Evolutionary conservation across 2,888 invertebrate species (phyloP), one percentile per base, ranked within the genome.

Genomic region (Pantelozetes paolii): DNA sequence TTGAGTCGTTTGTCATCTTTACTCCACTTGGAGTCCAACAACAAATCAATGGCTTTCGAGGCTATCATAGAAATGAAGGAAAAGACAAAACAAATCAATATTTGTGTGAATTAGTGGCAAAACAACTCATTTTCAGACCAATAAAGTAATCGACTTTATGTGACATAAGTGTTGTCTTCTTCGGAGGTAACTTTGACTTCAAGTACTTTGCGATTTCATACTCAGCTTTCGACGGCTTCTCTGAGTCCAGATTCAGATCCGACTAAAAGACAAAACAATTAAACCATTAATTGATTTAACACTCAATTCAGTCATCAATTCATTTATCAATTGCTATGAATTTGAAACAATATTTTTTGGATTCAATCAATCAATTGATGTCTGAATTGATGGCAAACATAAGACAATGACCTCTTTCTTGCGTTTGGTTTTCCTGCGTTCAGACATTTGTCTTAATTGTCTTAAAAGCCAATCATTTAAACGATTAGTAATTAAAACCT

Each of bases 141-240:
- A 93, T 93, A 81, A 98, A 98, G 84, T 96, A 98, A 82, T 95
- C 93, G 3, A 98, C 97, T 83, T 94, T 91, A 82, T 98, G 97
- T 81, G 92, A 94, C 71, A 96, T 86, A 82, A 98, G 94, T 83
- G 95, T 96, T 0, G 96, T 97, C 82, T 92, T 94, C 84, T 97
- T 96, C 2, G 90, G 91, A 45, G 92, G 94, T 30, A 96, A 89
- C 84, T 95, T 94, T 78, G 92, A 91, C 73, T 93, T 89, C 79
- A 99, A 85, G 90, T 94, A 96, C 82, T 94, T 94, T 0, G 96
- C 98, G 64, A 99, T 88, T 0, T 89, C 87, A 82, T 93, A 94
- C 82, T 98, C 96, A 75, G 94, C 91, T 82, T 94, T 95, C 0
- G 90, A 72, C 9, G 78, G 77, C 45, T 77, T 77, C 11, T 77